Evolutionary conservation across 2,888 invertebrate species (phyloP), one percentile per base, ranked within the genome.

Genomic region (Oscheius sp.): DNA sequence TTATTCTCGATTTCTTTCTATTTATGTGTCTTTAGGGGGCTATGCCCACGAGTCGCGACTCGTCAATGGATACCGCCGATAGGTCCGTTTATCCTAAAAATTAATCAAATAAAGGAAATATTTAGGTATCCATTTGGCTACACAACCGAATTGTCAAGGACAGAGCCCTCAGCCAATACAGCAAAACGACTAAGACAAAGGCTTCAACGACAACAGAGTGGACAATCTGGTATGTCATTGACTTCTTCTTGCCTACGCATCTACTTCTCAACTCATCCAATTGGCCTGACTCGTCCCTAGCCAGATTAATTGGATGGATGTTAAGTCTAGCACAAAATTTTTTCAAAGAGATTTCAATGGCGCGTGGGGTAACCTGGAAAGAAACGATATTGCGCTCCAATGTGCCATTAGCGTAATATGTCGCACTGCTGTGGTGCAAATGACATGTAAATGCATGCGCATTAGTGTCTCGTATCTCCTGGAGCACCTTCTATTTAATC

Each of bases 81-180:
- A 25, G 45, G 61, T 61, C 27, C 5, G 25, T 42, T 27, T 20
- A 27, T 31, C n/a, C n/a, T n/a, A 39, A 34, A 17, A 10, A 29
- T 55, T 69, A 64, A 1, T 23, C 2, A 48, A 10, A 3, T 23
- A 23, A 52, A 52, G n/a, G n/a, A n/a, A n/a, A n/a, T 23, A 45
- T 29, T 45, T 74, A 81, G 82, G 69, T 85, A 85, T 67, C 75
- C 83, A n/a, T 85, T 85, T 63, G 85, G 85, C 55, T 85, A 85
- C 75, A 76, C 82, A 29, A 83, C 82, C 33, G 85, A 85, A 53
- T 74, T 85, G 50, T 73, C 81, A 15, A 81, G 82, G 65, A 72
- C 77, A 45, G 85, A 85, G 70, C 76, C 82, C n/a, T 80, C 85
- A 1, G 78, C 85, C 3, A 81, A 78, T n/a, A 85, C 85, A 6